These are phyloP conservation scores for Triops cancriformis DNA, from an alignment of 1,140 invertebrate genomes.

Conservation along the genomic window DNA sequence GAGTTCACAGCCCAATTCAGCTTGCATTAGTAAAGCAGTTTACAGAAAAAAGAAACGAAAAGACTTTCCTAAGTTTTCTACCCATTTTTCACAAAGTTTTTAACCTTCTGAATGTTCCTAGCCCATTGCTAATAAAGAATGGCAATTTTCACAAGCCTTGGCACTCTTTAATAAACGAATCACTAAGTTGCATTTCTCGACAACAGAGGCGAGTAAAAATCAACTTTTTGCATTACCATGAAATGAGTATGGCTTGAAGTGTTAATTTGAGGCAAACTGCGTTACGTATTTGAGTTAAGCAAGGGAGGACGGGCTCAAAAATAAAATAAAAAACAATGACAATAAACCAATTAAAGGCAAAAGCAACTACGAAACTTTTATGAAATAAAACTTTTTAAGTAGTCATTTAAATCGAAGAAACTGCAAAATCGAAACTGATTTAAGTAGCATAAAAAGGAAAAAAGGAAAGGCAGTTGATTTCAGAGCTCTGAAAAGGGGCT, in stretches of 20 bases:
- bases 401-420: no score
- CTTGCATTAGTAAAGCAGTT: no score
- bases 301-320: background rate
- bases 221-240: background rate
- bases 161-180: background rate
- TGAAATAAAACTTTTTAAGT: no score
- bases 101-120: background rate
- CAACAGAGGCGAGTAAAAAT: background rate
- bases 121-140: background rate
- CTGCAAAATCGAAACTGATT: no score
- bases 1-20: no score
- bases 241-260: background rate
- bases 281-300: slow-evolving; percentile 14
- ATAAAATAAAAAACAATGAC: background rate
- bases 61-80: no score
- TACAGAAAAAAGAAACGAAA: no score
- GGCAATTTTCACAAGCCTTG: background rate
- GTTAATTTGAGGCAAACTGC: background rate
- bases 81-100: no score
- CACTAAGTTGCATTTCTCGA: background rate
- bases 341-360: background rate
- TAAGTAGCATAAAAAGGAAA: background rate
- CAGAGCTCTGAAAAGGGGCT: background rate
- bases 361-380: no score
- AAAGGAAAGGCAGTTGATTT: background rate